phyloP scores from a whole-genome alignment of 2,888 invertebrate genomes.

The Euplagia quadripunctaria region DNA sequence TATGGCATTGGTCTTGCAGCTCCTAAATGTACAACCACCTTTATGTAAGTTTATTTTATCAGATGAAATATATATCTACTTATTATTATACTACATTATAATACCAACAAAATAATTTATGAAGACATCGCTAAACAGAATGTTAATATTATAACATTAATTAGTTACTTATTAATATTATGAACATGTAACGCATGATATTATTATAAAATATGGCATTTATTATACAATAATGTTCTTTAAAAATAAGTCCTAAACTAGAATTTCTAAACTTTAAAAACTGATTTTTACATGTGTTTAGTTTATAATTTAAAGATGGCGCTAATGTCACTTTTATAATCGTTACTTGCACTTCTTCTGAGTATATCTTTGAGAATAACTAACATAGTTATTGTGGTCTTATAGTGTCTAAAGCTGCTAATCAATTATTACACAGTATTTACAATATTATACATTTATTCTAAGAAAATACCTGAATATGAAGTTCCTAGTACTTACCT shows the following conservation, averaged over 20 bases:
- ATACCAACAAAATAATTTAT: conserved; percentile 48
- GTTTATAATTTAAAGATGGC: conserved; percentile 30
- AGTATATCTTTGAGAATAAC: background rate
- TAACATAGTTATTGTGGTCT: background rate
- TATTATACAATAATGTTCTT: conserved; percentile 25
- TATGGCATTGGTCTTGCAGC: background rate
- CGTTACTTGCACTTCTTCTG: background rate
- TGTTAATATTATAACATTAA: conserved; percentile 4
- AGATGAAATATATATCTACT: conserved; percentile 19
- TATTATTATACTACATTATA: conserved; percentile 14
- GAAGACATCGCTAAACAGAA: conserved; percentile 24
- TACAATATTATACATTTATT: conserved; percentile 5
- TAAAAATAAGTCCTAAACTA: background rate
- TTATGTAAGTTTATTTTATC: conserved; percentile 18
- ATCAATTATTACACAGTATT: background rate
- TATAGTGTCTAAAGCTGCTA: background rate
- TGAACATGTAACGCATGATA: conserved; percentile 31
- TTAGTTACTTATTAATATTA: conserved; percentile 26
- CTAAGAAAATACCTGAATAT: background rate
- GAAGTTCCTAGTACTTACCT: background rate
- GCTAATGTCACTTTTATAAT: background rate
- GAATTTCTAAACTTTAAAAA: background rate
- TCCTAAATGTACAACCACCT: conserved; percentile 31
- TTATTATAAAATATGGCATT: conserved; percentile 43
- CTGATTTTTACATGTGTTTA: conserved; percentile 2